Evolutionary conservation across 2,113 vertebrate genomes (phyloP).

Genomic region (Craseonycteris thonglongyai): DNA sequence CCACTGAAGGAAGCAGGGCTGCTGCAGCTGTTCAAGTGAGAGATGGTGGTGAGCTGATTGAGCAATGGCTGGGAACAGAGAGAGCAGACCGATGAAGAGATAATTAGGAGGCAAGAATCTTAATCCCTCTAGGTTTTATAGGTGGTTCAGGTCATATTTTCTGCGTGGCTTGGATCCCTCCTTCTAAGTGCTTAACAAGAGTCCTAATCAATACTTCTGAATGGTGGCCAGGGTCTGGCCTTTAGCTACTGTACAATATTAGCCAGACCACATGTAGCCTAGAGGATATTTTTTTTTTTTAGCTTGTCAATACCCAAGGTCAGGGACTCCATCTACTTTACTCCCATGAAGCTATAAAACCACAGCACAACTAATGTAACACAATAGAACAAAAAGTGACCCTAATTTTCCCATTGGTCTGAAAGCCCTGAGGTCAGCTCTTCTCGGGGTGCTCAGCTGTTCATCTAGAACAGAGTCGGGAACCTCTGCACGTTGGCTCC

Average conservation of each 20-base stretch:
- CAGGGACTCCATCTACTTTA: conserved; percentile 53
- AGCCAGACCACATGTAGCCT: not conserved
- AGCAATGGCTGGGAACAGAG: not conserved
- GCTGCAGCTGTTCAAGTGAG: no score
- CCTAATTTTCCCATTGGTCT: conserved; percentile 60
- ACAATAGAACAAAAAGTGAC: conserved; percentile 50
- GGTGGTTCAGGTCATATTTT: not conserved
- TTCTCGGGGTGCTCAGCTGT: not conserved
- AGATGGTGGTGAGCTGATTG: not conserved
- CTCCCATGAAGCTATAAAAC: conserved; percentile 54
- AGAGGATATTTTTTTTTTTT: conserved; percentile 19
- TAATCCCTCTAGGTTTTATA: not conserved
- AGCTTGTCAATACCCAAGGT: conserved; percentile 53
- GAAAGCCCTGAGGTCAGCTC: conserved; percentile 29
- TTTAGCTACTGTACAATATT: conserved; percentile 2
- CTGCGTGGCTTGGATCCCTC: not conserved
- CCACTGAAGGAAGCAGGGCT: not conserved
- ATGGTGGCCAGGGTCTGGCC: not conserved
- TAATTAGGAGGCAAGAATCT: not conserved
- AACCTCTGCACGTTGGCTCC: not conserved
- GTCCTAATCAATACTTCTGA: not conserved
- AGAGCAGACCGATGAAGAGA: not conserved
- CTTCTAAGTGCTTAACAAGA: not conserved
- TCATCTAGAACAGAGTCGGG: not conserved
- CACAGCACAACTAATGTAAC: conserved; percentile 38